These are phyloP conservation scores for Cavia porcellus DNA, from an alignment of 2,113 vertebrate genomes.

Conservation along the genomic window DNA sequence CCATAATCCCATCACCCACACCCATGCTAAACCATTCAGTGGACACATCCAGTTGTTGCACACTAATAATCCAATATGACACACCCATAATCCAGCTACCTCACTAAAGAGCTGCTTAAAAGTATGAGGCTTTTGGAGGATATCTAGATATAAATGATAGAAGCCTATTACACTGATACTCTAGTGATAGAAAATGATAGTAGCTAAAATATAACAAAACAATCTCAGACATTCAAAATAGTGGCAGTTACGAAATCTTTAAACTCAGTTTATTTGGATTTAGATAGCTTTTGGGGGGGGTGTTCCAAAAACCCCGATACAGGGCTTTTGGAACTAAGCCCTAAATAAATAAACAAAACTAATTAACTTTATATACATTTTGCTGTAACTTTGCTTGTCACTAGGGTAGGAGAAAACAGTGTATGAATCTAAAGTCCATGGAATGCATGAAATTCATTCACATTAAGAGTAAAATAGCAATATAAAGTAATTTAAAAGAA, in stretches of 20 bases:
- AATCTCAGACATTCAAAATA: constrained; percentile 12
- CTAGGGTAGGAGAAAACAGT: not conserved
- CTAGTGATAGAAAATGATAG: not conserved
- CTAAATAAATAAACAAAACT: not conserved
- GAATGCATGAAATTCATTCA: not conserved
- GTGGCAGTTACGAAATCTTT: not conserved
- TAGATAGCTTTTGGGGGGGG: constrained; percentile 1
- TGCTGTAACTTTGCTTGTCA: not conserved
- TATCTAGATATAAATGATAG: not conserved
- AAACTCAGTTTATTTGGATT: not conserved
- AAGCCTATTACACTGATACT: not conserved
- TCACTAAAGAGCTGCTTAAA: not conserved
- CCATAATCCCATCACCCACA: not conserved
- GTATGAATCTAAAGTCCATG: not conserved
- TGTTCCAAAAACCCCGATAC: not conserved
- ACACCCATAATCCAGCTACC: not conserved
- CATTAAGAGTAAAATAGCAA: not conserved
- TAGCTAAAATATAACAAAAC: constrained; percentile 5
- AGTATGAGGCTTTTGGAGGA: not conserved
- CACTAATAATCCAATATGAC: not conserved
- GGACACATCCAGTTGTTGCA: not conserved
- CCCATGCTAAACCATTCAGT: not conserved
- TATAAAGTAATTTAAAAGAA: constrained; percentile 10
- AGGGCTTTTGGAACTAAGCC: not conserved
- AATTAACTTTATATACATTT: not conserved